A percentile compares a stretch with the other conserved stretches of the same genome.
These are phyloP conservation scores for Osmoderma eremita DNA, from an alignment of 2,888 invertebrate genomes.

Conservation along the genomic window DNA sequence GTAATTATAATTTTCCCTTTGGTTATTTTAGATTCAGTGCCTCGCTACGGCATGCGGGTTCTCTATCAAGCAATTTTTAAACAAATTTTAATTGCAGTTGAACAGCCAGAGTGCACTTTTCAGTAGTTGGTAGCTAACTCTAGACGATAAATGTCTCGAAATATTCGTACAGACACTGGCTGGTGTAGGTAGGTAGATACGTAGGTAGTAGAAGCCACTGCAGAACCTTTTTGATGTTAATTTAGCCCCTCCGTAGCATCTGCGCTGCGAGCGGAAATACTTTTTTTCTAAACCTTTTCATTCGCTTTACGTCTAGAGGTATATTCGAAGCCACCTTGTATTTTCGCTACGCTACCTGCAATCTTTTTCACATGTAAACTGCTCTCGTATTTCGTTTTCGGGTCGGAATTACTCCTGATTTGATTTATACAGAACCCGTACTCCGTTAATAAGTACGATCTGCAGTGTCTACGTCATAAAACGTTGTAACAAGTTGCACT, in stretches of 20 bases:
- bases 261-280: slow-evolving; percentile 38
- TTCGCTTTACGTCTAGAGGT: slow-evolving; percentile 33
- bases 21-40: neutral
- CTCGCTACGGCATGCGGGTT: neutral
- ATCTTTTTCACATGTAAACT: slow-evolving; percentile 16
- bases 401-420: slow-evolving; percentile 20
- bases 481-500: neutral
- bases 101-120: neutral
- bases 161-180: slow-evolving; percentile 14
- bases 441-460: slow-evolving; percentile 17
- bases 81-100: slow-evolving; percentile 11
- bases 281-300: slow-evolving; percentile 37
- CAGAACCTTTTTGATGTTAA: slow-evolving; percentile 38
- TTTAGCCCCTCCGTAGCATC: slow-evolving; percentile 31
- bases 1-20: neutral
- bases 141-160: slow-evolving; percentile 24
- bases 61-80: neutral
- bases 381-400: slow-evolving; percentile 26
- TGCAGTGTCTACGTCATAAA: neutral
- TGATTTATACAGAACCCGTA: slow-evolving; percentile 23
- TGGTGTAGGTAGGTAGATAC: slow-evolving; percentile 1
- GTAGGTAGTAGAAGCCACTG: slow-evolving; percentile 3
- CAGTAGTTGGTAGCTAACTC: slow-evolving; percentile 6
- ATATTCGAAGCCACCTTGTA: slow-evolving; percentile 29
- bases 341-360: slow-evolving; percentile 31